Conservation (phyloP, 2,888 invertebrate species). For the Acanthosepion pharaonis region DNA sequence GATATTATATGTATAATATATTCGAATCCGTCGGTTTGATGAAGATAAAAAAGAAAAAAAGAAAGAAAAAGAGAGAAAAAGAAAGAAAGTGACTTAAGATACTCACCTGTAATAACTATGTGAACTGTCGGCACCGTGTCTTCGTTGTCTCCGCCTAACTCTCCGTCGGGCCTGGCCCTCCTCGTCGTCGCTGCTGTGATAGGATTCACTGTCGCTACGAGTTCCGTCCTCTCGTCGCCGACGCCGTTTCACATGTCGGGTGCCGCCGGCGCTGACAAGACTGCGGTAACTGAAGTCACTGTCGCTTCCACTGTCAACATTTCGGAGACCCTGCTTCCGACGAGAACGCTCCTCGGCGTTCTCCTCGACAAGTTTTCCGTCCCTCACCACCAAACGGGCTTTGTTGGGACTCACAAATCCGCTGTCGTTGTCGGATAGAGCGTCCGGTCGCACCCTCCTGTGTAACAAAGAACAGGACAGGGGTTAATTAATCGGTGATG, state of each 20-base stretch:
- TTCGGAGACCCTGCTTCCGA: slow-evolving; percentile 68
- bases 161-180: slow-evolving; percentile 70
- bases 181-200: slow-evolving; percentile 70
- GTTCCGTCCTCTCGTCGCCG: slow-evolving; percentile 71
- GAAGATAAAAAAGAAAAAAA: not conserved
- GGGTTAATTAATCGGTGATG: not conserved
- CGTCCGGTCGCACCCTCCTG: slow-evolving; percentile 65
- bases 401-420: slow-evolving; percentile 64
- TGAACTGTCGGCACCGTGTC: slow-evolving; percentile 70
- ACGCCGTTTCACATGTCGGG: slow-evolving; percentile 68
- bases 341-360: slow-evolving; percentile 58
- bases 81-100: not conserved
- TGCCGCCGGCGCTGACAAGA: slow-evolving; percentile 71
- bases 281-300: slow-evolving; percentile 73
- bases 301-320: slow-evolving; percentile 64
- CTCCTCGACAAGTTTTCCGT: slow-evolving; percentile 57
- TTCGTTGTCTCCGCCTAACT: slow-evolving; percentile 68
- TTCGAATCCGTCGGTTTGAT: too few relatives aligned
- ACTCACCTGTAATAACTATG: slow-evolving; percentile 68
- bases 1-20: too few relatives aligned
- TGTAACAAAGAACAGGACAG: slow-evolving; percentile 37
- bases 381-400: slow-evolving; percentile 49
- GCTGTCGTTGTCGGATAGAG: slow-evolving; percentile 65
- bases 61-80: not conserved
- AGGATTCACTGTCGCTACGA: slow-evolving; percentile 68